These are phyloP conservation scores for Orthonyx spaldingii DNA, from an alignment of 2,113 vertebrate genomes.

Conservation along the genomic window DNA sequence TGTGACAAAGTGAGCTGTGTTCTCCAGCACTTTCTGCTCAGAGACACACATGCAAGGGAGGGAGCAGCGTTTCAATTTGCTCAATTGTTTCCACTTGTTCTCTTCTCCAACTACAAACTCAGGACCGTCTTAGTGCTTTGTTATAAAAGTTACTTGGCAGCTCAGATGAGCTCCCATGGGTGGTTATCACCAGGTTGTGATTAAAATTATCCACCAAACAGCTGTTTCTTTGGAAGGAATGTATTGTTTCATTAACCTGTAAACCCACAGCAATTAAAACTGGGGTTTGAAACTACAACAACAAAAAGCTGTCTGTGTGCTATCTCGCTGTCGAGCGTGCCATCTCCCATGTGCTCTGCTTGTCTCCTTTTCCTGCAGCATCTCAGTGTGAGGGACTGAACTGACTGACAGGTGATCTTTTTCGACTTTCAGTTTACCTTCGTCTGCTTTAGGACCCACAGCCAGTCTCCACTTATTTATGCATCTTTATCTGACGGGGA, in stretches of 20 bases:
- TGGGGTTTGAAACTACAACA: neutral
- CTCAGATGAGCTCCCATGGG: neutral
- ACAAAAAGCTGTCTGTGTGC: neutral
- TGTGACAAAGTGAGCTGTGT: neutral
- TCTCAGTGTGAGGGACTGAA: neutral
- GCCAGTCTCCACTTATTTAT: constrained; percentile 17
- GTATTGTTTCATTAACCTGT: constrained; percentile 15
- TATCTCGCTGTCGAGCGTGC: neutral
- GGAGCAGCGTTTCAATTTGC: neutral
- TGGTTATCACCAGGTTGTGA: neutral
- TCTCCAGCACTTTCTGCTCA: neutral
- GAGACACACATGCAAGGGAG: neutral
- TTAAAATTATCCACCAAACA: constrained; percentile 8
- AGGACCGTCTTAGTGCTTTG: neutral
- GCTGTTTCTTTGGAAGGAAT: constrained; percentile 8
- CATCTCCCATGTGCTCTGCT: neutral
- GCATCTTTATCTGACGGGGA: constrained; percentile 43
- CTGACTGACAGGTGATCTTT: neutral
- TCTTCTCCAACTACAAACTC: neutral
- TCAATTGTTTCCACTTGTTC: neutral
- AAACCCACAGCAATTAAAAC: constrained; percentile 27
- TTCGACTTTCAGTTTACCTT: constrained; percentile 7
- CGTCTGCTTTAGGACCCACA: constrained; percentile 3
- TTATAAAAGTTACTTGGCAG: neutral
- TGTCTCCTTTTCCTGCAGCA: neutral